Conservation (phyloP, 2,113 vertebrate species). For the Polypterus bichir region DNA sequence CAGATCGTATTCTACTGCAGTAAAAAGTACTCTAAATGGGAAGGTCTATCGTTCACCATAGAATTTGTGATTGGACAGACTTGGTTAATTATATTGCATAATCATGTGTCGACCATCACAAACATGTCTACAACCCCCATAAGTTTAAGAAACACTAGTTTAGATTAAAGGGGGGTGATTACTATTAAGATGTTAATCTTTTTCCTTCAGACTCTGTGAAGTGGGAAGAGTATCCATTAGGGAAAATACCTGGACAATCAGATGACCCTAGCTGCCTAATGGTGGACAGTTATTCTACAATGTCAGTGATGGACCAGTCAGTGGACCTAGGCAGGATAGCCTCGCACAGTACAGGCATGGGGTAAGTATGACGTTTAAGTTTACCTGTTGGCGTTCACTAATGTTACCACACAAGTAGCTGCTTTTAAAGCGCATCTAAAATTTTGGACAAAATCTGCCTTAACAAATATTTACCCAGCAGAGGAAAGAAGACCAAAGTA, state of each 20-base stretch:
- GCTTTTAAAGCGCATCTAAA: background rate
- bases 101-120: too few species aligned
- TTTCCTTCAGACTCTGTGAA: constrained; percentile 47
- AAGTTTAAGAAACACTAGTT: background rate
- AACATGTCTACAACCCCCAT: background rate
- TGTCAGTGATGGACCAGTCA: constrained; percentile 78
- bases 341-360: constrained; percentile 12
- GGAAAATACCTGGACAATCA: constrained; percentile 75
- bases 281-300: constrained; percentile 65
- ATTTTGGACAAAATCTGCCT: too few species aligned
- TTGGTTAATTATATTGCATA: too few species aligned
- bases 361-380: constrained; percentile 14
- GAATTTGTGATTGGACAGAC: background rate
- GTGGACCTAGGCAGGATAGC: constrained; percentile 40
- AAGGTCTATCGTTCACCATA: too few species aligned
- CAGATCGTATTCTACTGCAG: too few species aligned
- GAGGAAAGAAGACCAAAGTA: too few species aligned
- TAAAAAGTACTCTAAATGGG: too few species aligned
- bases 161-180: too few species aligned
- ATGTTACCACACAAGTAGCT: background rate
- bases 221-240: constrained; percentile 74
- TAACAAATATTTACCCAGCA: too few species aligned
- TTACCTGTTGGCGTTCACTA: too few species aligned
- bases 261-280: constrained; percentile 76
- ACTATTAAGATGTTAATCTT: background rate